A percentile compares a stretch with the other conserved stretches of the same genome.
These are phyloP conservation scores for Tribolium madens DNA, from an alignment of 1,140 invertebrate genomes.

Conservation along the genomic window DNA sequence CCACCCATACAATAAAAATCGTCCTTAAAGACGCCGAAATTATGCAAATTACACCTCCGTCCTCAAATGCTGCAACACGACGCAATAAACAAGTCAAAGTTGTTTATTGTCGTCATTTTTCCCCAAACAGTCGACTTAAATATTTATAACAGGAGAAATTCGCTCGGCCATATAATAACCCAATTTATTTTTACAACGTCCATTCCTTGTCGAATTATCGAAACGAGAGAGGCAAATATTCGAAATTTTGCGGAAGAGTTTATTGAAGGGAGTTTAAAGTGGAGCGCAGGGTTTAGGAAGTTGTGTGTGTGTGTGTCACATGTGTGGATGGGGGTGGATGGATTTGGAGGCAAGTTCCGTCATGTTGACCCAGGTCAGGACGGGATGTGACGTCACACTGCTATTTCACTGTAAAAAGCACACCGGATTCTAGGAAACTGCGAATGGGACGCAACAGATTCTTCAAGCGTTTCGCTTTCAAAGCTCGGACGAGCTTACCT, in stretches of 20 bases:
- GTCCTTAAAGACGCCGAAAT: conserved; percentile 24
- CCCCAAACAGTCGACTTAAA: conserved; percentile 10
- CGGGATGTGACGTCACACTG: conserved; percentile 43
- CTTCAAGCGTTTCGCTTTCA: conserved; percentile 12
- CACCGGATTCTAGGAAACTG: conserved; percentile 21
- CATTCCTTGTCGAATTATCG: conserved; percentile 2
- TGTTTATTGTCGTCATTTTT: conserved; percentile 35
- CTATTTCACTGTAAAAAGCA: conserved; percentile 25
- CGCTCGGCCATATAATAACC: conserved; percentile 24
- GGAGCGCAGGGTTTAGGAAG: conserved; percentile 7
- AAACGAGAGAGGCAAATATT: too few species aligned
- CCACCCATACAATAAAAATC: conserved; percentile 25
- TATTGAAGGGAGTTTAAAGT: neutral
- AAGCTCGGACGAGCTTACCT: neutral
- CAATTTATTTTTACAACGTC: conserved; percentile 32
- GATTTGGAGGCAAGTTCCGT: conserved; percentile 31
- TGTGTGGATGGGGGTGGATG: conserved; percentile 14
- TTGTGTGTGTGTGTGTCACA: conserved; percentile 13
- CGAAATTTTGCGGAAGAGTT: too few species aligned
- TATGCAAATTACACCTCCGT: conserved; percentile 25
- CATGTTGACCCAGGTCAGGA: conserved; percentile 42
- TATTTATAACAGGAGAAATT: conserved; percentile 22
- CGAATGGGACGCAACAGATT: conserved; percentile 7
- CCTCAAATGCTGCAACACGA: neutral
- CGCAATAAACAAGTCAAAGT: conserved; percentile 27